Evolutionary conservation across 2,888 invertebrate genomes (phyloP), one percentile per base, ranked within the genome.

Genomic region (Mesorhabditis sp.): DNA sequence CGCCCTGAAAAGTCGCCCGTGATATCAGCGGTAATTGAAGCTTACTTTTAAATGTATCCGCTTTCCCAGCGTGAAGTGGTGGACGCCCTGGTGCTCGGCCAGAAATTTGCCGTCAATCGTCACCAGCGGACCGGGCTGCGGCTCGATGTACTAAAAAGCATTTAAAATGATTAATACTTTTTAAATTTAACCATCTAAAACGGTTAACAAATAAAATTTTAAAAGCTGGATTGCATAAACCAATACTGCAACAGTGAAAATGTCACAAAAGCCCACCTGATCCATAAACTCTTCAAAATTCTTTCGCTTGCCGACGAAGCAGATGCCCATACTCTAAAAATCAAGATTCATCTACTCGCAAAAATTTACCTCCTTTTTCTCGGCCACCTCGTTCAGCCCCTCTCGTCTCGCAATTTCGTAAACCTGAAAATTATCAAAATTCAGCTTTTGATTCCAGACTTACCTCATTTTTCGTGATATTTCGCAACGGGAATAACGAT

Each of bases 41-140:
- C 58, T n/a, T 13, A 50, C 71, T 42, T 67, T 67, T n/a, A 78
- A 68, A 62, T 89, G 89, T 76, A 92, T 91, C 80, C 93, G 89
- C 88, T 98, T 96, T 0, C 97, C 97, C 28, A 95, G 86, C 0
- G 96, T 97, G 92, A 92, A 96, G 79, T 92, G 91, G 87, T 97
- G 96, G 67, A 94, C 89, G 6, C 89, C 89, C 76, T 89, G 88
- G 86, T 98, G 97, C 72, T 89, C 86, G 4, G 93, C 95, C 13
- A 96, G 89, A 4, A 90, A 86, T 84, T 89, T 85, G 0, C 92
- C 92, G 45, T 90, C 92, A 68, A 93, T 93, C 71, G 93, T 89
- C 69, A 95, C 88, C 85, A 96, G 93, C 62, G 89, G 84, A 0
- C 96, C 96, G 15, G 90, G 90, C 81, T 90, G 91, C 70, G 92